phyloP scores from a whole-genome alignment of 1,140 invertebrate genomes.

The Papilio aristodemus region DNA sequence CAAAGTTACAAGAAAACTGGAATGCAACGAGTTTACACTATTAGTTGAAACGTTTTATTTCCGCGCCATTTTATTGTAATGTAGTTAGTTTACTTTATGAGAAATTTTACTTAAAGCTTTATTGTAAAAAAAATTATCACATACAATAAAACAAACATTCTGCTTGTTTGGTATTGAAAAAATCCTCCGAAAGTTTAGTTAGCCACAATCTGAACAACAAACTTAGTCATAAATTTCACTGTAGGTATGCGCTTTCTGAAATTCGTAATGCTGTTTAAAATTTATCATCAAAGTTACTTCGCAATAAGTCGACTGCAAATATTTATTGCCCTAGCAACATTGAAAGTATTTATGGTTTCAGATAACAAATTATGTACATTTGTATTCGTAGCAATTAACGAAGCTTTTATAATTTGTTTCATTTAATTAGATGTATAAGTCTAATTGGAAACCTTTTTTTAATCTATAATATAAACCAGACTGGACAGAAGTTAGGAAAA shows the following conservation, averaged over 20 bases:
- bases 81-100: too few species aligned
- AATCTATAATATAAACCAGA: too few species aligned
- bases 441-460: neutral
- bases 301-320: slow-evolving; percentile 13
- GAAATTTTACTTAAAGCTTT: too few species aligned
- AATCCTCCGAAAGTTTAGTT: neutral
- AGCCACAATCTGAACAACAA: neutral
- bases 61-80: too few species aligned
- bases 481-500: too few species aligned
- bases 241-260: slow-evolving; percentile 17
- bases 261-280: slow-evolving; percentile 20
- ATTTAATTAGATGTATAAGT: neutral
- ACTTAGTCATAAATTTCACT: slow-evolving; percentile 6
- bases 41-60: too few species aligned
- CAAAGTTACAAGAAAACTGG: too few species aligned
- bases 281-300: slow-evolving; percentile 21
- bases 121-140: neutral
- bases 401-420: neutral
- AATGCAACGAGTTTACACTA: too few species aligned
- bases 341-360: slow-evolving; percentile 19
- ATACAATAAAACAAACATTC: too few species aligned
- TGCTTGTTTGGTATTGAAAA: too few species aligned
- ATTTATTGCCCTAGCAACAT: slow-evolving; percentile 10
- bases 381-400: neutral
- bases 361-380: slow-evolving; percentile 24